Base-by-base conservation (phyloP, 1,140 invertebrate species). In the Mamestra configurata region DNA sequence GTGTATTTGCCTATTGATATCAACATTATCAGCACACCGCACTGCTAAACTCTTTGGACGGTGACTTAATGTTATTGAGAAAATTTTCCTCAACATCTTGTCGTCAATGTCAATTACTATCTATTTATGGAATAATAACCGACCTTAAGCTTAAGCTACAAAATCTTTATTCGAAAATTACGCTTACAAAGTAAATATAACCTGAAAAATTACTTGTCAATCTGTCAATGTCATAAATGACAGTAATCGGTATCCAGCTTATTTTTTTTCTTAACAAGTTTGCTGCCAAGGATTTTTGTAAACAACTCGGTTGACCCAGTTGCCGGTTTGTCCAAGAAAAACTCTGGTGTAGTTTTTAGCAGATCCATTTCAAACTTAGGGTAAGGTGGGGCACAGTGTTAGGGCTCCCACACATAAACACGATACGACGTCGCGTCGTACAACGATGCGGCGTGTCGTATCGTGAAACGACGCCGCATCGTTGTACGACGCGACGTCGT, bases 1-100 rank as follows among this genome's bases (percentile, higher is more conserved):
- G 80, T 90, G 85, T 86, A 94, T 82, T 87, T 86, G 82, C 64
- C 85, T 87, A 18, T 66, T 83, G 35, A 81, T 79, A 49, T 76
- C 64, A 70, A 79, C 43, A 40, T 79, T 80, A 82, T 75, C 35
- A 77, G 22, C 59, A 68, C 46, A 79, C 79, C 43, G 24, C 70
- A 53, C 70, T 70, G 79, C 73, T 79, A 77, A 46, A 83, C 43
- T 76, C 24, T 79, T 51, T 40, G 40, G 43, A 72, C 79, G 11
- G 24, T 27, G 73, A 77, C 18, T 79, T 31, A 82, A 3, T 10
- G 81, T 68, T 37, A 80, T 79, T 66, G 55, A 82, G 49, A 89
- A 77, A 73, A 85, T 78, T 35, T 82, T 86, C 82, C 78, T 82
- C n/a, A 86, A 82, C 84, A 89, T 89, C 66, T 79, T 77, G 46